Percentiles rank a stretch among this genome's conserved stretches.
Conservation (phyloP, 30 jellyfish, hydroid and myxozoan genomes). For the Catostylus mosaicus region DNA sequence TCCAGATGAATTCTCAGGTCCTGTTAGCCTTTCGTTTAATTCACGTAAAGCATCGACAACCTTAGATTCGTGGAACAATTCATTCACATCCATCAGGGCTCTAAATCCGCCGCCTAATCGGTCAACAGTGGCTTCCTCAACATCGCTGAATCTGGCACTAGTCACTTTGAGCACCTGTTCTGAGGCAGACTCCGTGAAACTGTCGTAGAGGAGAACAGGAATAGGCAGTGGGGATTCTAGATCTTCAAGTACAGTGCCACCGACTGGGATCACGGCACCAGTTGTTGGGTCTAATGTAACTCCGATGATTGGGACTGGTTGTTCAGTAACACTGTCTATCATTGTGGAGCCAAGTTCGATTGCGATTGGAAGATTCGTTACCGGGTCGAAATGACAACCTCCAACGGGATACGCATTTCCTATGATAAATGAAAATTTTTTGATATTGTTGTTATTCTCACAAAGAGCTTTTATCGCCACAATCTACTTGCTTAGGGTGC, state of each 20-base stretch:
- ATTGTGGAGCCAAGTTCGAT: constrained; percentile 82
- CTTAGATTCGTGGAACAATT: constrained; percentile 84
- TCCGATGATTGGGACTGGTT: constrained; percentile 79
- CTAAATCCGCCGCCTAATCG: constrained; percentile 89
- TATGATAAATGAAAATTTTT: neutral
- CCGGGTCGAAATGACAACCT: constrained; percentile 87
- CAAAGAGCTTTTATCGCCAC: neutral
- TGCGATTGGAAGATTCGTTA: constrained; percentile 86
- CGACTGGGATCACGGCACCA: constrained; percentile 92
- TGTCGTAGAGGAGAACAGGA: constrained; percentile 83
- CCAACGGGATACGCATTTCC: constrained; percentile 98
- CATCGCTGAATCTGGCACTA: constrained; percentile 78
- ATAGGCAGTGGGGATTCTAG: constrained; percentile 56
- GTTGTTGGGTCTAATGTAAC: constrained; percentile 78
- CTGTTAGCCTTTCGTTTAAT: constrained; percentile 83
- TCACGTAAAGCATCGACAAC: constrained; percentile 83
- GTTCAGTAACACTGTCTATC: constrained; percentile 44
- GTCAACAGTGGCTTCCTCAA: constrained; percentile 59
- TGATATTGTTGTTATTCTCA: neutral
- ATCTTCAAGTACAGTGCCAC: constrained; percentile 84
- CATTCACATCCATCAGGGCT: constrained; percentile 92
- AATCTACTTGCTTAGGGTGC: too few species aligned
- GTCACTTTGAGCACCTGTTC: constrained; percentile 83
- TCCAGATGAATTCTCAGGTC: constrained; percentile 79
- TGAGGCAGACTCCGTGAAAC: constrained; percentile 71